Evolutionary conservation across 2,113 vertebrate species (phyloP).

Genomic region (Lucifuga dentata): DNA sequence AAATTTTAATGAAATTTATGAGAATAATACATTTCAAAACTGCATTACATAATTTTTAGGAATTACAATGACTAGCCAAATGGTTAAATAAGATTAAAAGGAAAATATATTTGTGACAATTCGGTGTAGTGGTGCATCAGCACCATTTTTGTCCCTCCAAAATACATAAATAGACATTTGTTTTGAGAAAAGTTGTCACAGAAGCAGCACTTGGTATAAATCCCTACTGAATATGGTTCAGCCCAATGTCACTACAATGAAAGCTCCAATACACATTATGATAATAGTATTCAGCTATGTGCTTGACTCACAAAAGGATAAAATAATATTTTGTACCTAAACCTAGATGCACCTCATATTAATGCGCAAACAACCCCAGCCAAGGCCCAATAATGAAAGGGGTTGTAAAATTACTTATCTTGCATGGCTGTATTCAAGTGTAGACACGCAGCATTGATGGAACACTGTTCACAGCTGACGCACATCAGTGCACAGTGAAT

Average conservation of each 20-base stretch:
- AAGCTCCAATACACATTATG: slow-evolving; percentile 61
- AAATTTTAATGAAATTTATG: slow-evolving; percentile 22
- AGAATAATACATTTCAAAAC: not conserved
- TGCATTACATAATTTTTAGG: slow-evolving; percentile 30
- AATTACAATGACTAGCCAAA: slow-evolving; percentile 29
- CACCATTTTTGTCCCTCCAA: no score
- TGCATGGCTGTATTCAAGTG: slow-evolving; percentile 69
- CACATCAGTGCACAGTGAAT: slow-evolving; percentile 75
- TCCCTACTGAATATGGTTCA: slow-evolving; percentile 60
- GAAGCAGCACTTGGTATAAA: slow-evolving; percentile 60
- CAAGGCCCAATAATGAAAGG: slow-evolving; percentile 69
- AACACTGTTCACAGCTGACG: slow-evolving; percentile 71
- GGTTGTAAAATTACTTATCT: slow-evolving; percentile 76
- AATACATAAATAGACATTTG: no score
- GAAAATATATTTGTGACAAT: slow-evolving; percentile 30
- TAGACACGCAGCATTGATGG: slow-evolving; percentile 67
- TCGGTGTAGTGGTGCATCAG: not conserved
- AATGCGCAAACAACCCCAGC: slow-evolving; percentile 77
- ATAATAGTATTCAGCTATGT: slow-evolving; percentile 63
- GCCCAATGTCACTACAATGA: slow-evolving; percentile 50
- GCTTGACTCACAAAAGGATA: slow-evolving; percentile 55
- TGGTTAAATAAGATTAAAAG: slow-evolving; percentile 27
- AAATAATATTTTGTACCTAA: slow-evolving; percentile 65
- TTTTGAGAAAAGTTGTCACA: slow-evolving; percentile 60
- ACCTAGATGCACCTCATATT: slow-evolving; percentile 60